These are phyloP conservation scores for Orthonevra nobilis DNA, from an alignment of 2,888 invertebrate genomes.

Conservation along the genomic window DNA sequence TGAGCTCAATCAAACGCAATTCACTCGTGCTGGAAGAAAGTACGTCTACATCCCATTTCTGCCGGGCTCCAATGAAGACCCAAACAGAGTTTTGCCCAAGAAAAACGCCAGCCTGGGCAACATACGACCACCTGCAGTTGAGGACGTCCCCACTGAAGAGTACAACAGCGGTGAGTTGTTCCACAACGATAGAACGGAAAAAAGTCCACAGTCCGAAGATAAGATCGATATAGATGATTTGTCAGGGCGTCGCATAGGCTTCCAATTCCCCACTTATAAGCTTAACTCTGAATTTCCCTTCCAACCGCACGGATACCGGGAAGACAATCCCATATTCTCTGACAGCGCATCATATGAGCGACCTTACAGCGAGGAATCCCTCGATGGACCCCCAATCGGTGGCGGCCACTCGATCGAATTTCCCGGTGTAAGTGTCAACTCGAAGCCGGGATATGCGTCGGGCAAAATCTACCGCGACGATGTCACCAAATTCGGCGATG, in stretches of 20 bases:
- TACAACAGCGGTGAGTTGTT: conserved; percentile 73
- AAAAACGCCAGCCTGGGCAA: conserved; percentile 75
- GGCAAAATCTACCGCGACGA: conserved; percentile 79
- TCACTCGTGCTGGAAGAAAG: conserved; percentile 75
- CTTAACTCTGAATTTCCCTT: conserved; percentile 78
- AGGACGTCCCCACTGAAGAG: conserved; percentile 74
- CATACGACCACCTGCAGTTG: conserved; percentile 76
- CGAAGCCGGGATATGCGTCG: too few relatives aligned
- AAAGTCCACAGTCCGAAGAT: conserved; percentile 71
- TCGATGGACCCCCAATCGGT: conserved; percentile 71
- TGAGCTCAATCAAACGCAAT: conserved; percentile 75
- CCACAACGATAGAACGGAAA: conserved; percentile 75
- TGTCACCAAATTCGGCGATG: conserved; percentile 80
- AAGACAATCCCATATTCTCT: conserved; percentile 77
- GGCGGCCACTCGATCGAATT: conserved; percentile 77
- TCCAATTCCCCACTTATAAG: conserved; percentile 79
- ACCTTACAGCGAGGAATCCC: conserved; percentile 77
- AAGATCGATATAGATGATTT: conserved; percentile 74
- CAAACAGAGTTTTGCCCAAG: conserved; percentile 73
- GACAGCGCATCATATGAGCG: conserved; percentile 75
- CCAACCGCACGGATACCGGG: conserved; percentile 79
- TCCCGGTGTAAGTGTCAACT: conserved; percentile 76
- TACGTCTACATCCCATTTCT: conserved; percentile 78
- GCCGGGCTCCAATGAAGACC: conserved; percentile 59
- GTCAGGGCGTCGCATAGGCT: conserved; percentile 79